Evolutionary conservation across 2,113 vertebrate species (phyloP).

Genomic region (Strix uralensis): DNA sequence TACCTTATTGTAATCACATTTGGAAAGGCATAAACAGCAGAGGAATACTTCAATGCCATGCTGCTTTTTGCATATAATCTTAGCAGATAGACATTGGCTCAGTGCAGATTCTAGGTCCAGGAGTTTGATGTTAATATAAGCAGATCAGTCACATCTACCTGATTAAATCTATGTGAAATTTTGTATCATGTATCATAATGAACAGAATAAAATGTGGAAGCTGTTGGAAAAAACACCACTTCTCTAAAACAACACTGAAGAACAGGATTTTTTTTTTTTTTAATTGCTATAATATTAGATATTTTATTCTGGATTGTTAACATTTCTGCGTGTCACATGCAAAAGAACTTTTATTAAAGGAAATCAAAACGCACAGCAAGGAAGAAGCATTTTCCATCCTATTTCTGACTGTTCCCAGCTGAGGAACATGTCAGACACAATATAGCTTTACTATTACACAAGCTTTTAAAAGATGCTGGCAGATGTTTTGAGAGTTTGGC

Average conservation of each 20-base stretch:
- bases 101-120: neutral
- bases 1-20: neutral
- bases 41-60: neutral
- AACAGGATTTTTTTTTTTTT: neutral
- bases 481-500: slow-evolving; percentile 20
- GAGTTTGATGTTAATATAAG: neutral
- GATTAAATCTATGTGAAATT: neutral
- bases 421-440: slow-evolving; percentile 14
- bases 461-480: slow-evolving; percentile 4
- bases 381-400: neutral
- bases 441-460: neutral
- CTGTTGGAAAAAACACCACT: neutral
- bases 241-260: neutral
- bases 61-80: neutral
- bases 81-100: neutral
- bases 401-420: slow-evolving; percentile 19
- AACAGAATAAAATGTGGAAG: neutral
- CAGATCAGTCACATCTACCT: neutral
- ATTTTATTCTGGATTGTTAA: neutral
- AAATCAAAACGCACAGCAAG: neutral
- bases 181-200: neutral
- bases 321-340: neutral
- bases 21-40: neutral
- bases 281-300: neutral
- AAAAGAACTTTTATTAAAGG: neutral